Percentiles rank a stretch among this genome's conserved stretches.
These are phyloP conservation scores for Fregetta grallaria DNA, from an alignment of 2,113 vertebrate genomes.

Conservation along the genomic window DNA sequence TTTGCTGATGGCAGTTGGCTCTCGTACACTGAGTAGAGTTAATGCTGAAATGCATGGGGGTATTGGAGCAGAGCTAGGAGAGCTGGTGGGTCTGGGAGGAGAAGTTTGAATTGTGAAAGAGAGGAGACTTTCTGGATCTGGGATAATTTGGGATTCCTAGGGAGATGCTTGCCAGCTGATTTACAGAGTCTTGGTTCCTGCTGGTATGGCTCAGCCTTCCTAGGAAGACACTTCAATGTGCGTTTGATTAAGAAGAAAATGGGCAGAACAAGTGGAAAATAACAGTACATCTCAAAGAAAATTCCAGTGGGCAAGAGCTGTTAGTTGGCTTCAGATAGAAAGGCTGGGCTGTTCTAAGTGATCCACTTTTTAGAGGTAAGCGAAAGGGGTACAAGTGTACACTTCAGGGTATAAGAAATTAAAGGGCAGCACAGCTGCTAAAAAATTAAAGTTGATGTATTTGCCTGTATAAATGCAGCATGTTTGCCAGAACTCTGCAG, in stretches of 20 bases:
- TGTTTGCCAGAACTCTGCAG: conserved; percentile 29
- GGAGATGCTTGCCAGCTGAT: neutral
- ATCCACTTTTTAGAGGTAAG: neutral
- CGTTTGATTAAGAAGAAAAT: conserved; percentile 16
- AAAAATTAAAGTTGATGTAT: conserved; percentile 27
- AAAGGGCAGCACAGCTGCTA: conserved; percentile 28
- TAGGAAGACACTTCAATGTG: conserved; percentile 30
- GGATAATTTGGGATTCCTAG: neutral
- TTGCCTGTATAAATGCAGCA: conserved; percentile 11
- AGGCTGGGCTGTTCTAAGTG: neutral
- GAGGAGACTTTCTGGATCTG: neutral
- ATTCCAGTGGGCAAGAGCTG: conserved; percentile 21
- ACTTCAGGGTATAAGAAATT: neutral
- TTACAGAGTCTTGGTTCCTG: neutral
- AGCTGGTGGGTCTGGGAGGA: neutral
- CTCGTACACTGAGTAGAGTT: neutral
- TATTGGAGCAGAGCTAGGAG: neutral
- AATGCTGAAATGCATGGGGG: neutral
- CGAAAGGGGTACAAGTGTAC: neutral
- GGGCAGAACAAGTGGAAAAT: conserved; percentile 51
- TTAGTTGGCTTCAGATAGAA: neutral
- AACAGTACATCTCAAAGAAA: conserved; percentile 1
- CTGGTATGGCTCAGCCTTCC: neutral
- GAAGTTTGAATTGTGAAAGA: neutral
- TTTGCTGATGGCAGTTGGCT: neutral